A percentile compares a stretch with the other conserved stretches of the same genome.
These are phyloP conservation scores for Holacanthella duospinosa DNA, from an alignment of 2,888 invertebrate genomes.

Conservation along the genomic window DNA sequence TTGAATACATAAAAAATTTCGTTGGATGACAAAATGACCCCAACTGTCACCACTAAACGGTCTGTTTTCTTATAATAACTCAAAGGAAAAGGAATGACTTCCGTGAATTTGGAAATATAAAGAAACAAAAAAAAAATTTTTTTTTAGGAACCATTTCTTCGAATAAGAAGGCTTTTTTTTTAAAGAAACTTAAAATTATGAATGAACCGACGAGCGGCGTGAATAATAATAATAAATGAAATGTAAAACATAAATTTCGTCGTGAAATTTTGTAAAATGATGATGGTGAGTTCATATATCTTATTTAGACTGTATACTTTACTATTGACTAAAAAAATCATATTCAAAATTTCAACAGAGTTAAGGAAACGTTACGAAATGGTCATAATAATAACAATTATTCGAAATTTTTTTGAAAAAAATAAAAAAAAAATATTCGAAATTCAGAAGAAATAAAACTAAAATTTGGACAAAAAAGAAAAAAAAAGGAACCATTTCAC, in stretches of 20 bases:
- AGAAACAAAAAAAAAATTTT: background rate
- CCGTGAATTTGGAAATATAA: background rate
- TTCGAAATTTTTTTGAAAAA: too few species aligned
- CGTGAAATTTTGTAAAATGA: background rate
- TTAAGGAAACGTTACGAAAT: background rate
- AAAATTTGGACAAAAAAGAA: background rate
- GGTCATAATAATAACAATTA: too few species aligned
- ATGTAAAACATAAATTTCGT: background rate
- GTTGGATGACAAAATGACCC: too few species aligned
- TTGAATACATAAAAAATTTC: too few species aligned
- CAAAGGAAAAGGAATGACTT: background rate
- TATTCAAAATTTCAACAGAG: too few species aligned
- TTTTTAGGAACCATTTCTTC: too few species aligned
- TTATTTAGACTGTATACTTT: too few species aligned
- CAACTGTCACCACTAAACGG: background rate
- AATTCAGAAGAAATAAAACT: background rate
- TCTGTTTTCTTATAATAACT: background rate
- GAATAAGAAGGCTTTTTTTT: background rate
- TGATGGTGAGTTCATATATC: too few species aligned
- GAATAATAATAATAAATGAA: background rate
- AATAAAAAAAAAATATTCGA: too few species aligned
- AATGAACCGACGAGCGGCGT: too few species aligned
- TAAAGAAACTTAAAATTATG: too few species aligned
- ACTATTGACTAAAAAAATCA: too few species aligned
- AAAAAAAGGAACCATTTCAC: background rate